phyloP scores from a whole-genome alignment of 2,797 vertebrate species.

The Protonibea diacanthus region DNA sequence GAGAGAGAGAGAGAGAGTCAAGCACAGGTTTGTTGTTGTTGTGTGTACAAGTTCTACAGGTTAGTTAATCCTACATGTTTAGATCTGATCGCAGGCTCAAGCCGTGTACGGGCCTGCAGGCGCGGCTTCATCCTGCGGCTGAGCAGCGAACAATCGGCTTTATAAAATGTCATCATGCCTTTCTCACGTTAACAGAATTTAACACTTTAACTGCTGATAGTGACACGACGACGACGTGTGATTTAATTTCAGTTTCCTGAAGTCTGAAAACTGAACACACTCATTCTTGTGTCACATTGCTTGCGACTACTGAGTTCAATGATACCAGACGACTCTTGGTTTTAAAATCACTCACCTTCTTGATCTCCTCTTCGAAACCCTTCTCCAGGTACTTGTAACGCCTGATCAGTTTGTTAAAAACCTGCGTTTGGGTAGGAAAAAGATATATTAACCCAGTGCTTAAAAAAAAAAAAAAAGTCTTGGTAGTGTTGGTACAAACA shows the following conservation, averaged over 20 bases:
- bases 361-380: constrained; percentile 98
- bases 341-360: constrained; percentile 88
- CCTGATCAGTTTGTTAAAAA: constrained; percentile 99
- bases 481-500: neutral
- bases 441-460: neutral
- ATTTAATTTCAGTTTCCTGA: neutral
- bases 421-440: constrained; percentile 75
- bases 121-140: neutral
- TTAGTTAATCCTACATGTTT: neutral
- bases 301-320: too few species aligned
- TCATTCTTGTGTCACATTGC: neutral
- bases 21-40: neutral
- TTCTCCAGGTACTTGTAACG: constrained; percentile 99
- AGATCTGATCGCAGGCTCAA: neutral
- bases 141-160: too few species aligned
- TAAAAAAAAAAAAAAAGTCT: neutral
- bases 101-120: neutral
- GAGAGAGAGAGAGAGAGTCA: neutral
- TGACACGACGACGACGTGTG: too few species aligned
- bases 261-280: neutral
- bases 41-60: neutral
- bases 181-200: neutral
- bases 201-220: neutral
- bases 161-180: too few species aligned
- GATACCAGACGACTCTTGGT: too few species aligned